Percentiles rank a stretch among this genome's conserved stretches.
These are phyloP conservation scores for Boleophthalmus pectinirostris DNA, from an alignment of 2,113 vertebrate genomes.

Conservation along the genomic window DNA sequence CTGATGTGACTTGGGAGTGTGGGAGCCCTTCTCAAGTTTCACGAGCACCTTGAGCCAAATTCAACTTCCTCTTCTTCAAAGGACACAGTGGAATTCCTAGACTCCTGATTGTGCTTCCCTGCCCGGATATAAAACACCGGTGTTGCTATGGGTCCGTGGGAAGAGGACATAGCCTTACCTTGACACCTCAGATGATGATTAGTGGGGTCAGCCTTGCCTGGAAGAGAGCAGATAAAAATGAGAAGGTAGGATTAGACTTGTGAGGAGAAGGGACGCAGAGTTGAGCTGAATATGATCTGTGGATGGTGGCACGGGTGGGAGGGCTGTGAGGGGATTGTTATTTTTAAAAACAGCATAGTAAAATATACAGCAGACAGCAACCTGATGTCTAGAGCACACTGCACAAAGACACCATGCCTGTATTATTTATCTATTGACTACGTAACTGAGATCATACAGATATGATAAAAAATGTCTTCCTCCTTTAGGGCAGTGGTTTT, in stretches of 20 bases:
- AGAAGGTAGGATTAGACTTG: constrained; percentile 27
- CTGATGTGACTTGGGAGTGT: constrained; percentile 45
- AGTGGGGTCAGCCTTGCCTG: constrained; percentile 57
- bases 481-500: background rate
- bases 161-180: constrained; percentile 49
- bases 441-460: constrained; percentile 49
- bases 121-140: constrained; percentile 23
- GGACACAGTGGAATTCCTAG: constrained; percentile 28
- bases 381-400: constrained; percentile 9
- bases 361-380: constrained; percentile 35
- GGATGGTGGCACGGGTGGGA: constrained; percentile 24
- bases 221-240: constrained; percentile 56
- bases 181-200: constrained; percentile 57
- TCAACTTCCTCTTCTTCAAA: constrained; percentile 36
- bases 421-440: constrained; percentile 29
- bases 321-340: constrained; percentile 21
- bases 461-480: constrained; percentile 34
- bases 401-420: constrained; percentile 6
- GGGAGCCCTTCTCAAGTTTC: constrained; percentile 24
- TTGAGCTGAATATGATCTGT: constrained; percentile 33
- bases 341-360: constrained; percentile 36
- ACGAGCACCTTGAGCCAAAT: constrained; percentile 32
- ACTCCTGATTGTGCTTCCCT: constrained; percentile 12
- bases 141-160: constrained; percentile 24
- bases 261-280: constrained; percentile 11